A percentile compares a stretch with the other conserved stretches of the same genome.
phyloP scores from a whole-genome alignment of 2,888 invertebrate species.

The Choreutis nemorana region DNA sequence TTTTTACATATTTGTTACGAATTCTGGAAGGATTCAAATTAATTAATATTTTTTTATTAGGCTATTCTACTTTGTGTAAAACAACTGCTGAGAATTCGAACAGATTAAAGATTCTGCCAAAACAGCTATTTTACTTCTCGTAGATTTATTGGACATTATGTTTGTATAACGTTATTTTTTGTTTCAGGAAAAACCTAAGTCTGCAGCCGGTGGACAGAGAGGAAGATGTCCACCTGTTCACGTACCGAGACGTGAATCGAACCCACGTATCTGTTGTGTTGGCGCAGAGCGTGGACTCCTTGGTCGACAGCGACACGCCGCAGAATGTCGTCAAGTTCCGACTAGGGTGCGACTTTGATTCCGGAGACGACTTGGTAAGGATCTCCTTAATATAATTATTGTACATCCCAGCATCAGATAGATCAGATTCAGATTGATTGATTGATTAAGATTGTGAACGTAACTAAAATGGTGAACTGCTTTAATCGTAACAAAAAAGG shows the following conservation, averaged over 20 bases:
- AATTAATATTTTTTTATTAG: too few relatives aligned
- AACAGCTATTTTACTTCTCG: background rate
- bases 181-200: constrained; percentile 68
- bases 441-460: too few relatives aligned
- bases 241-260: constrained; percentile 76
- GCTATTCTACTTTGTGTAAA: too few relatives aligned
- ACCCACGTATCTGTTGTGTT: constrained; percentile 80
- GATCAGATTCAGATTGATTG: too few relatives aligned
- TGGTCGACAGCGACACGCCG: constrained; percentile 83
- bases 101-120: constrained; percentile 4
- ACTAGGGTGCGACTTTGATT: constrained; percentile 76
- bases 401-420: too few relatives aligned
- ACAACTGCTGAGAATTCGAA: too few relatives aligned
- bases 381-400: too few relatives aligned
- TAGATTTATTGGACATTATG: constrained; percentile 3
- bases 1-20: too few relatives aligned
- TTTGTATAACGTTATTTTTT: constrained; percentile 3
- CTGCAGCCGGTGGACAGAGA: constrained; percentile 76
- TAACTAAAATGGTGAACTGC: too few relatives aligned
- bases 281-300: constrained; percentile 78
- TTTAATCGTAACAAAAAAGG: too few relatives aligned
- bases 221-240: constrained; percentile 76
- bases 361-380: constrained; percentile 71
- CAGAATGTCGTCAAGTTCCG: constrained; percentile 85
- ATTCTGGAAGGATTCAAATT: too few relatives aligned